Evolutionary conservation across 1,140 invertebrate genomes (phyloP).

Genomic region (Heliconius hermathena): DNA sequence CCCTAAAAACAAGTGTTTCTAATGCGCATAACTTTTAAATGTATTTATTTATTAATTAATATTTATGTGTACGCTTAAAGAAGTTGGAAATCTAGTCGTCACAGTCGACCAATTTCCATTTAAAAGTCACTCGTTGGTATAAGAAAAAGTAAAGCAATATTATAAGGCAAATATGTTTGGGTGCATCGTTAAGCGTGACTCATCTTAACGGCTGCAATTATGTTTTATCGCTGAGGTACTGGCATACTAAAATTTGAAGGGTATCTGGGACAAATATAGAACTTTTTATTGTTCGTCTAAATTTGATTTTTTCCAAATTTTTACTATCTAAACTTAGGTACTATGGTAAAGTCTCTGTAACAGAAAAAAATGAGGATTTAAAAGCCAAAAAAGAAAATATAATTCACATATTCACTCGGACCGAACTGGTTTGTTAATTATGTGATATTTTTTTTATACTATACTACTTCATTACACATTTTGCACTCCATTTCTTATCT

Average conservation of each 20-base stretch:
- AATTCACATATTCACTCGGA: background rate
- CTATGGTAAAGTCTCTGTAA: background rate
- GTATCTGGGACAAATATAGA: conserved; percentile 12
- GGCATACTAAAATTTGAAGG: conserved; percentile 44
- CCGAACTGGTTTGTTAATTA: too few relatives aligned
- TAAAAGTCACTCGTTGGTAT: background rate
- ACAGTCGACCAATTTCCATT: background rate
- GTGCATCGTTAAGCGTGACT: conserved; percentile 75
- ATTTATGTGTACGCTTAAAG: background rate
- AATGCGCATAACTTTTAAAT: background rate
- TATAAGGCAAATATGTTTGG: conserved; percentile 54
- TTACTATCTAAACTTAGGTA: background rate
- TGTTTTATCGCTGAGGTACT: conserved; percentile 53
- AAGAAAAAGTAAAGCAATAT: conserved; percentile 26
- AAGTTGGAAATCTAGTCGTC: background rate
- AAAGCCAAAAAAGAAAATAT: too few relatives aligned
- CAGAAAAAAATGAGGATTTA: too few relatives aligned
- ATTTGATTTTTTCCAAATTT: background rate
- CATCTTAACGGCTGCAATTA: conserved; percentile 78
- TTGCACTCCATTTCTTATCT: too few relatives aligned
- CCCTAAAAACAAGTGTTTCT: background rate
- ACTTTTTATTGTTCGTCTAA: background rate
- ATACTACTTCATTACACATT: background rate
- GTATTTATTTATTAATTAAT: background rate
- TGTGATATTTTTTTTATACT: background rate